Percentiles rank a stretch among this genome's conserved stretches.
These are phyloP conservation scores for Hypotaenidia philippensis DNA, from an alignment of 2,797 vertebrate species.

Conservation along the genomic window DNA sequence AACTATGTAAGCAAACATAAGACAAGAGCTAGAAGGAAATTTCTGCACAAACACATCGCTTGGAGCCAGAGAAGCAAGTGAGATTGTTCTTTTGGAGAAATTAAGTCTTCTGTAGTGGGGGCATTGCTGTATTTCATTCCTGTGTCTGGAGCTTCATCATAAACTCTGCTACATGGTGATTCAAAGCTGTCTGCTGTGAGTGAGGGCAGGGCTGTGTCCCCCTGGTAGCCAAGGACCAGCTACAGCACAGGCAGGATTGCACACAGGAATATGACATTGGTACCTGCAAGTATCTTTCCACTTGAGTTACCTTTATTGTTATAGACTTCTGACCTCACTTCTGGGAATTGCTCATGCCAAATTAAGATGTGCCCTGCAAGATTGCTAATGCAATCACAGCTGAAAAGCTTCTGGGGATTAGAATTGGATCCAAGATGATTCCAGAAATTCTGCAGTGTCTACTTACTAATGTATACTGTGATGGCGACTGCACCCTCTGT, in stretches of 20 bases:
- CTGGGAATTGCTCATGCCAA: neutral
- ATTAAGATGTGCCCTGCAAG: neutral
- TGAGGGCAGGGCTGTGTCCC: neutral
- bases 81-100: neutral
- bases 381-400: neutral
- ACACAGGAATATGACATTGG: accelerated
- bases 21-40: neutral
- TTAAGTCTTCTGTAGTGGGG: neutral
- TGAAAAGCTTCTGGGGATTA: neutral
- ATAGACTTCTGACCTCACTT: neutral
- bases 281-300: neutral
- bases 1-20: neutral
- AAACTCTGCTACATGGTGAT: neutral
- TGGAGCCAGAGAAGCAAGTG: neutral
- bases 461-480: neutral
- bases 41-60: accelerated
- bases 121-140: neutral
- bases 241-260: neutral
- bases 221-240: neutral
- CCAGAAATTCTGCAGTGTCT: neutral
- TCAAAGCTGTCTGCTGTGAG: neutral
- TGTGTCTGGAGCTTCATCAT: neutral
- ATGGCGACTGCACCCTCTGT: accelerated
- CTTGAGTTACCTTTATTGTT: neutral
- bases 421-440: neutral